Base-by-base conservation (phyloP, 2,113 vertebrate species). In the Saguinus imperator region DNA sequence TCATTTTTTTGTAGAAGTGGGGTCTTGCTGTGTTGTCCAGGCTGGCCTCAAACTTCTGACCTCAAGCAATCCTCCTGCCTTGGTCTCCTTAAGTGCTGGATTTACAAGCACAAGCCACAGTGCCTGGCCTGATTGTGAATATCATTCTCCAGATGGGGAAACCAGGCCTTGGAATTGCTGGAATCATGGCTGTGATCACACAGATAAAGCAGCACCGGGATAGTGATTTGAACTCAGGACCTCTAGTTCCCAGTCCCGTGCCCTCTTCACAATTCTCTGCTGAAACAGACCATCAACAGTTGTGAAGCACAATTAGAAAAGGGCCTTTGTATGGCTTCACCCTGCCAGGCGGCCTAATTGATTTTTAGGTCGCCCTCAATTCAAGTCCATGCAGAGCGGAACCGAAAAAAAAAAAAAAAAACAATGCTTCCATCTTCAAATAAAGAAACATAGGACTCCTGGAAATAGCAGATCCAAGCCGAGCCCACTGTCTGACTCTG, bases 321-420 rank as follows among this genome's bases (percentile, higher is more conserved):
- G 57, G 23, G 52, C 45, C 45, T 57, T 58, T 8, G 18, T 9
- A 21, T 18, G 21, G 8, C 57, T 45, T 92, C n/a, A 1, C 8
- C 17, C 48, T n/a, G 32, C 88, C 83, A 66, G 57, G 72, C 18
- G 37, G 40, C 88, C 88, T 85, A 14, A 32, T 55, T 94, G 79
- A 77, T 91, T 87, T 96, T 88, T 57, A 93, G 91, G 87, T 91
- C 91, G 80, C 40, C 45, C 79, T 95, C 82, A 81, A 77, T 61
- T 82, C 58, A 95, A 45, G 40, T 55, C 50, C 35, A 37, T 0
- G 13, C 45, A 93, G 58, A 93, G 29, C 32, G 17, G 2, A 86
- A 68, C 50, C 52, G 66, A 12, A 66, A 6, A 40, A 9, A 9
- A 1, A 2, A n/a, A 37, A 13, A 81, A 58, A 37, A 20, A 20